Conservation (phyloP, 2,797 vertebrate species). For the Pelochelys cantorii region DNA sequence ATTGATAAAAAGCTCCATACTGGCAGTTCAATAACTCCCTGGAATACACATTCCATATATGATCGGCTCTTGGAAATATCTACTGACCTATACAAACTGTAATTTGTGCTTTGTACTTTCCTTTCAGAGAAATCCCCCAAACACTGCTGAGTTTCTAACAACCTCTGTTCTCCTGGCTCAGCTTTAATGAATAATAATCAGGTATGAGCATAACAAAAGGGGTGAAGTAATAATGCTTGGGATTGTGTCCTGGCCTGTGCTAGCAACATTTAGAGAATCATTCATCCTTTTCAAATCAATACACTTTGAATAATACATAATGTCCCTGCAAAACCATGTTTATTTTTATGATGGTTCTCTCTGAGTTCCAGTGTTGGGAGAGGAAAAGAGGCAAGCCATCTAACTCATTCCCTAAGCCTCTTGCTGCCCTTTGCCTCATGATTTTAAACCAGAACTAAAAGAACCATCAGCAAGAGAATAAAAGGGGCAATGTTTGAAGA, state of each 20-base stretch:
- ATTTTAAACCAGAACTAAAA: slow-evolving; percentile 4
- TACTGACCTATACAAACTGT: neutral
- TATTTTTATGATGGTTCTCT: neutral
- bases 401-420: neutral
- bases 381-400: neutral
- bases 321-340: slow-evolving; percentile 21
- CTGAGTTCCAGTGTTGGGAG: neutral
- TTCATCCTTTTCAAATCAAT: slow-evolving; percentile 58
- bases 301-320: slow-evolving; percentile 30
- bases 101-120: neutral
- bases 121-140: slow-evolving; percentile 34
- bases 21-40: slow-evolving; percentile 36
- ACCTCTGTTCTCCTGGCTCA: slow-evolving; percentile 48
- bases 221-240: slow-evolving; percentile 66
- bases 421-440: neutral
- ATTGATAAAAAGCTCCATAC: neutral
- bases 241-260: slow-evolving; percentile 38
- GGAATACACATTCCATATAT: neutral
- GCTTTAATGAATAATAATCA: slow-evolving; percentile 47
- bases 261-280: slow-evolving; percentile 47
- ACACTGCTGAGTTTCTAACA: slow-evolving; percentile 40
- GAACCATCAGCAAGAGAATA: neutral
- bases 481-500: neutral
- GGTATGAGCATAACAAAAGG: slow-evolving; percentile 59
- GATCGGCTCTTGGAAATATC: neutral